Conservation (phyloP, 2,888 invertebrate genomes). For the Parnassius orleans region DNA sequence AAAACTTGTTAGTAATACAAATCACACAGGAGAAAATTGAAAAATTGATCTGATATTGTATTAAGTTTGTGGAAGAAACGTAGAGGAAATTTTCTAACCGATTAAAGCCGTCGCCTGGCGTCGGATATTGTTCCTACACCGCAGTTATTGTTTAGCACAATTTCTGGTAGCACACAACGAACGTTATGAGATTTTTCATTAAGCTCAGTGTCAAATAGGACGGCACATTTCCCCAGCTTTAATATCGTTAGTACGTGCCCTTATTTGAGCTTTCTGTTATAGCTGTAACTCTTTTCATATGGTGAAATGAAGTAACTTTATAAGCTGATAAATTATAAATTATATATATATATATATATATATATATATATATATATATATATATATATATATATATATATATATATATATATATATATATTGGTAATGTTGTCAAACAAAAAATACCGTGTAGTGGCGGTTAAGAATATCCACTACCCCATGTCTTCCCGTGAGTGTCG, state of each 20-base stretch:
- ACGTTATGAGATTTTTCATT: slow-evolving; percentile 44
- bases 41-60: no score
- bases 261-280: slow-evolving; percentile 33
- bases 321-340: background rate
- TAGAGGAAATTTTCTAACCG: slow-evolving; percentile 16
- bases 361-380: no score
- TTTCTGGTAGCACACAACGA: slow-evolving; percentile 15
- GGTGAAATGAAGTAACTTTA: background rate
- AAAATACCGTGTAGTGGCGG: no score
- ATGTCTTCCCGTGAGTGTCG: no score
- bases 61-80: background rate
- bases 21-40: no score
- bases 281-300: slow-evolving; percentile 21
- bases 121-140: slow-evolving; percentile 4
- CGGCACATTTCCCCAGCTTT: slow-evolving; percentile 31
- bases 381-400: no score
- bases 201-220: slow-evolving; percentile 36
- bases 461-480: no score
- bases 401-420: no score
- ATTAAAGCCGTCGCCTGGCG: slow-evolving; percentile 13
- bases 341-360: no score
- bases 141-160: slow-evolving; percentile 17
- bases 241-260: slow-evolving; percentile 37
- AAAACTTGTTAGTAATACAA: no score
- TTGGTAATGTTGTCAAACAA: no score